A percentile compares a stretch with the other conserved stretches of the same genome.
Evolutionary conservation across 2,888 invertebrate genomes (phyloP).

Genomic region (Pachycephus smyrnensis): DNA sequence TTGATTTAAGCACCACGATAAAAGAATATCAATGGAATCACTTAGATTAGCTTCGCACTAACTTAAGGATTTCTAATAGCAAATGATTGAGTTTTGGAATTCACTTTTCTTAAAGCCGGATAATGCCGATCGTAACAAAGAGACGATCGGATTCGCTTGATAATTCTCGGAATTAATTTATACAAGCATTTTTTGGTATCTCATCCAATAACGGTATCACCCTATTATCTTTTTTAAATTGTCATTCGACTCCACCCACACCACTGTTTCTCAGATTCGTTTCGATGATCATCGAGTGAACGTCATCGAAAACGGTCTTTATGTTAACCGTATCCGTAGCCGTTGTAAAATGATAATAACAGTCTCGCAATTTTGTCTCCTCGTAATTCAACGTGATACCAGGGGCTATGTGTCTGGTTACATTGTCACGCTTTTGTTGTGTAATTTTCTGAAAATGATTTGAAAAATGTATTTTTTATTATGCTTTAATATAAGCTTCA

Average conservation of each 20-base stretch:
- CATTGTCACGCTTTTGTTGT: not conserved
- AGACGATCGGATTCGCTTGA: not conserved
- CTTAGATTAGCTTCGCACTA: not conserved
- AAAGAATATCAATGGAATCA: not conserved
- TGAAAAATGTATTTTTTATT: not conserved
- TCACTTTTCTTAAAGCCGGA: not conserved
- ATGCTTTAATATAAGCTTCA: not conserved
- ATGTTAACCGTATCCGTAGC: constrained; percentile 83
- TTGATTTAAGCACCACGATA: not conserved
- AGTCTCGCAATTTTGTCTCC: constrained; percentile 69
- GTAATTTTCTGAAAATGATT: not conserved
- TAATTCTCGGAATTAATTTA: not conserved
- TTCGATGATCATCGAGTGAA: constrained; percentile 75
- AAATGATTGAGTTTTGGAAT: not conserved
- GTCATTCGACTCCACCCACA: not conserved
- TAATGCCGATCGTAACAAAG: not conserved
- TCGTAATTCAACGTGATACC: constrained; percentile 66
- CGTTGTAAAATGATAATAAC: constrained; percentile 81
- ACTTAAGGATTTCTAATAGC: not conserved
- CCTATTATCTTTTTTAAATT: not conserved
- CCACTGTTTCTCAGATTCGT: constrained; percentile 26
- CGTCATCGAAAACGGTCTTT: constrained; percentile 78
- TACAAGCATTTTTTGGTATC: not conserved
- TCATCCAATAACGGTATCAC: not conserved
- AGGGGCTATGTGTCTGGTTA: not conserved